A percentile compares a stretch with the other conserved stretches of the same genome.
phyloP scores from a whole-genome alignment of 2,113 vertebrate species.

The Oncorhynchus keta region DNA sequence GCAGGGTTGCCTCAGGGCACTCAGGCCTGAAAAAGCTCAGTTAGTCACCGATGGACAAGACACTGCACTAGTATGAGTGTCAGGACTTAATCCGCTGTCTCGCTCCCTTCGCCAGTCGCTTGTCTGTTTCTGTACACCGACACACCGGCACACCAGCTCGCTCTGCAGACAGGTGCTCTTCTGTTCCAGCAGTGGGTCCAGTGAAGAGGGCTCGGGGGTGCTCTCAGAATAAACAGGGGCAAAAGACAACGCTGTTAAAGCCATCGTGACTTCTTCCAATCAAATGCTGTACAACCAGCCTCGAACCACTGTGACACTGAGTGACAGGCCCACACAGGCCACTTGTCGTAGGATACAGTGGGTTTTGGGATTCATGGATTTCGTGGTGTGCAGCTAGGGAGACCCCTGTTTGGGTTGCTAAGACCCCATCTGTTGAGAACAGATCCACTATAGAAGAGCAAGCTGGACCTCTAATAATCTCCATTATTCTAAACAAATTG shows the following conservation, averaged over 20 bases:
- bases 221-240: no score
- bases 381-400: neutral
- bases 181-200: neutral
- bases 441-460: no score
- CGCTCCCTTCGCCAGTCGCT: neutral
- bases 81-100: constrained; percentile 13
- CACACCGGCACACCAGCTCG: neutral
- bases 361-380: neutral
- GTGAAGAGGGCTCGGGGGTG: no score
- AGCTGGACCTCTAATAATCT: neutral
- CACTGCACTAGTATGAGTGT: constrained; percentile 8
- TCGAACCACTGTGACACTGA: neutral
- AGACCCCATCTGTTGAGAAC: neutral
- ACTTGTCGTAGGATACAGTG: neutral
- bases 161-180: neutral
- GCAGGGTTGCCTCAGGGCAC: neutral
- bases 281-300: no score
- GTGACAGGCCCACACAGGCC: neutral
- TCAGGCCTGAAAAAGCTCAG: constrained; percentile 5
- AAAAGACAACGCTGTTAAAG: no score
- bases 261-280: no score
- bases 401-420: neutral
- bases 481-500: constrained; percentile 1
- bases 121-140: neutral
- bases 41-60: constrained; percentile 28